Evolutionary conservation across 2,797 vertebrate genomes (phyloP).

Genomic region (Pangasius sanitwongsei): DNA sequence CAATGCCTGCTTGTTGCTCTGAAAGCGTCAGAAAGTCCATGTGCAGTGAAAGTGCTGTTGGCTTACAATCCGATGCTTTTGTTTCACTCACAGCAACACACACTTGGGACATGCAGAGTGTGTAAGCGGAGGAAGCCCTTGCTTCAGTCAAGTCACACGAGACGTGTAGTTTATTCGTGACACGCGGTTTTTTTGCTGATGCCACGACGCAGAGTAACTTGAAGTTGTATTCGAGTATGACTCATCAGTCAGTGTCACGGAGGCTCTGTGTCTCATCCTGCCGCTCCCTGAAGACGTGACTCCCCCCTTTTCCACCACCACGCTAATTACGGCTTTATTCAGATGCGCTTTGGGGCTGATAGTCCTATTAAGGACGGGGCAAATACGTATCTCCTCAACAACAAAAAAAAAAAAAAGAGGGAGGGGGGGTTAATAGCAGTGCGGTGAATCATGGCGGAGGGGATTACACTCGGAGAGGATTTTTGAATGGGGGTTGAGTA

Average conservation of each 20-base stretch:
- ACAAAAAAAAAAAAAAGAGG: too few species aligned
- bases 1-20: neutral
- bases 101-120: neutral
- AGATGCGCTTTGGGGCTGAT: slow-evolving; percentile 45
- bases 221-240: slow-evolving; percentile 37
- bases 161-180: neutral
- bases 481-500: slow-evolving; percentile 35
- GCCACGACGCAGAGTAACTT: slow-evolving; percentile 26
- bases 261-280: neutral
- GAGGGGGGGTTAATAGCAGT: slow-evolving; percentile 15
- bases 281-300: slow-evolving; percentile 12
- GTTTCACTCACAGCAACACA: neutral
- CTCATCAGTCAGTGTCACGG: slow-evolving; percentile 38
- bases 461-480: slow-evolving; percentile 51
- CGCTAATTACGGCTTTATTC: slow-evolving; percentile 53
- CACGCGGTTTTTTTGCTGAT: slow-evolving; percentile 36
- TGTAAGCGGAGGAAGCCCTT: neutral
- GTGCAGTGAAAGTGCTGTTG: neutral
- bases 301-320: slow-evolving; percentile 35
- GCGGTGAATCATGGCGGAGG: slow-evolving; percentile 22
- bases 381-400: slow-evolving; percentile 39
- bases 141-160: slow-evolving; percentile 35
- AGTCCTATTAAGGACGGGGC: neutral
- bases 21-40: neutral
- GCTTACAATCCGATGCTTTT: slow-evolving; percentile 5